These are phyloP conservation scores for Podargus strigoides DNA, from an alignment of 2,797 vertebrate species.

Conservation along the genomic window DNA sequence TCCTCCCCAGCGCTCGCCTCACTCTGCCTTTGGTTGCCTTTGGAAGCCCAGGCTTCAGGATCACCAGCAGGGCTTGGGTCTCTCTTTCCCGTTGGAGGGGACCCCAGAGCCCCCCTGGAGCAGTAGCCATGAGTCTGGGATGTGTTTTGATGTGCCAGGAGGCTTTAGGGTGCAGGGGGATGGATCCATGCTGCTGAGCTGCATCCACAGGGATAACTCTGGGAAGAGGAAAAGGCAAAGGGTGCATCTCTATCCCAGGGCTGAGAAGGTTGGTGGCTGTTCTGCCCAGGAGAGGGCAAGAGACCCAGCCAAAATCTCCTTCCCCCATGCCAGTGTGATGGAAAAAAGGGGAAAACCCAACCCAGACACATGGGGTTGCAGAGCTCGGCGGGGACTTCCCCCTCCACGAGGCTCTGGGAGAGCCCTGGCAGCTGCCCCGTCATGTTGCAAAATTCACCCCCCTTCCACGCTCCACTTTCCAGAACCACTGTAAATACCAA, in stretches of 20 bases:
- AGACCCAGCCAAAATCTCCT: background rate
- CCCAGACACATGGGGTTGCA: background rate
- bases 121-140: background rate
- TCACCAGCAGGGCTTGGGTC: rapidly evolving
- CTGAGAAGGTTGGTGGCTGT: background rate
- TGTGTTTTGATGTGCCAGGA: background rate
- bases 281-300: background rate
- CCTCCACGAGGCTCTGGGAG: rapidly evolving
- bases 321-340: rapidly evolving
- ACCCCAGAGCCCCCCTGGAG: rapidly evolving
- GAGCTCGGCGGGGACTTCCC: background rate
- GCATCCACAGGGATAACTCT: background rate
- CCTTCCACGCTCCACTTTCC: background rate
- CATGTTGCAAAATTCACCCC: background rate
- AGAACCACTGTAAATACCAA: background rate
- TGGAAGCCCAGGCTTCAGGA: background rate
- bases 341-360: background rate
- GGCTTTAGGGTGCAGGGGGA: background rate
- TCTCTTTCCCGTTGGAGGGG: background rate
- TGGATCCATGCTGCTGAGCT: background rate
- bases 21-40: background rate
- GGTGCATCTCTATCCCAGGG: background rate
- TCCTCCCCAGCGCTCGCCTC: rapidly evolving
- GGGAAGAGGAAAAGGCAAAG: background rate
- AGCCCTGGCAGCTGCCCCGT: background rate